phyloP scores from a whole-genome alignment of 2,113 vertebrate species.

The Pampusana beccarii region DNA sequence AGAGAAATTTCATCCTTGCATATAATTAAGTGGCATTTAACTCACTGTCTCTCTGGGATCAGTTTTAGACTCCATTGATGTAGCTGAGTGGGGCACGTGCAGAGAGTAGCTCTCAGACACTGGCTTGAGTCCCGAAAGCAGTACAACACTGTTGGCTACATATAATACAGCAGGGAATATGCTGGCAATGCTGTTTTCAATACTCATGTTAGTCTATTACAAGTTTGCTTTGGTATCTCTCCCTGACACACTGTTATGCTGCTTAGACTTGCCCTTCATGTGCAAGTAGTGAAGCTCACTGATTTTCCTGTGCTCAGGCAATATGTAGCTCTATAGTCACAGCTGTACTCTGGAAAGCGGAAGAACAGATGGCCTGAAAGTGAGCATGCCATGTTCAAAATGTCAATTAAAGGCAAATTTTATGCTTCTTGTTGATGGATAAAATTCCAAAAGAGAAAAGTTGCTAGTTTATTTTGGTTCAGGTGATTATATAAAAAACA shows the following conservation, averaged over 20 bases:
- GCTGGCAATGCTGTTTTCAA: not conserved
- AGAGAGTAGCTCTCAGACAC: not conserved
- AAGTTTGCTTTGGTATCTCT: constrained; percentile 44
- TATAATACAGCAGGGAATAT: not conserved
- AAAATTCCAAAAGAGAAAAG: not conserved
- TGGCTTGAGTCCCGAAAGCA: not conserved
- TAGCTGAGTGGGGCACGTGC: not conserved
- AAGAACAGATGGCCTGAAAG: not conserved
- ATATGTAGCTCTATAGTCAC: not conserved
- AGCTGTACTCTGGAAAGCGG: not conserved
- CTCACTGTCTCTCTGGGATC: not conserved
- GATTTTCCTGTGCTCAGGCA: not conserved
- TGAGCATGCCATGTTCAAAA: not conserved
- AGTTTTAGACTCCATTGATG: not conserved
- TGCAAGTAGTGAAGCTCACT: not conserved
- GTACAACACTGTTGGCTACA: not conserved
- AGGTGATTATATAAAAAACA: not conserved
- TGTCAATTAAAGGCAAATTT: not conserved
- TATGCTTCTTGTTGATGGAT: not conserved
- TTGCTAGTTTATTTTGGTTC: not conserved
- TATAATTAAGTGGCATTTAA: constrained; percentile 1
- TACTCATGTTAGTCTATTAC: not conserved
- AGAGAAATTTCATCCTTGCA: not conserved
- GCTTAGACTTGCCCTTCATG: not conserved
- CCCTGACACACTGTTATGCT: not conserved